Percentiles rank a stretch among this genome's conserved stretches.
These are phyloP conservation scores for Adela reaumurella DNA, from an alignment of 2,888 invertebrate species.

Conservation along the genomic window DNA sequence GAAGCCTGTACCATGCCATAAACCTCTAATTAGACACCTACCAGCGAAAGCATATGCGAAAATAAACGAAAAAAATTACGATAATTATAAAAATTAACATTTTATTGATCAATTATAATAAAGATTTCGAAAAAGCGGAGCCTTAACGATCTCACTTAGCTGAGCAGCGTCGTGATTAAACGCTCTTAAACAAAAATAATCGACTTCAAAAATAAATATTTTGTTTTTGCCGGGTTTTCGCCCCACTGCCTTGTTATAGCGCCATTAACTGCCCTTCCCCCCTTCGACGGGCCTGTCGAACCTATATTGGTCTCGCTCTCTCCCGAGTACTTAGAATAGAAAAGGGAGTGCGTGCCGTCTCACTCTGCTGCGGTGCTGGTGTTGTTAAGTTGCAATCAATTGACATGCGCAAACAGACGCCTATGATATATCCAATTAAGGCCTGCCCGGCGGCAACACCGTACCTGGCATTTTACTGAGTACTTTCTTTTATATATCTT, in stretches of 20 bases:
- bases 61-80: conserved; percentile 17
- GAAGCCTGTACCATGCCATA: background rate
- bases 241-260: conserved; percentile 25
- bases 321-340: conserved; percentile 2
- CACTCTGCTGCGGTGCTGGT: conserved; percentile 29
- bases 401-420: conserved; percentile 57
- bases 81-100: conserved; percentile 37
- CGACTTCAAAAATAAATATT: conserved; percentile 8
- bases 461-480: conserved; percentile 12
- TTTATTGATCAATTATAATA: conserved; percentile 44
- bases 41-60: background rate
- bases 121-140: conserved; percentile 29
- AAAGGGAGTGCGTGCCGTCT: conserved; percentile 7
- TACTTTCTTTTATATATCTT: too few relatives aligned
- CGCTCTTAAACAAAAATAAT: conserved; percentile 42
- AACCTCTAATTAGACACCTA: background rate
- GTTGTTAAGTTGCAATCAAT: conserved; percentile 58
- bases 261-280: conserved; percentile 27
- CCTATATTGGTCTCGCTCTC: conserved; percentile 18
- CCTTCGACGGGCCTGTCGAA: conserved; percentile 13
- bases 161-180: conserved; percentile 32
- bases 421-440: conserved; percentile 59
- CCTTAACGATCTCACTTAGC: conserved; percentile 24
- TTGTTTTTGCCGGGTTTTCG: conserved; percentile 21
- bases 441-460: conserved; percentile 20